Conservation (phyloP, 2,888 invertebrate species). For the Protodeltote pygarga region DNA sequence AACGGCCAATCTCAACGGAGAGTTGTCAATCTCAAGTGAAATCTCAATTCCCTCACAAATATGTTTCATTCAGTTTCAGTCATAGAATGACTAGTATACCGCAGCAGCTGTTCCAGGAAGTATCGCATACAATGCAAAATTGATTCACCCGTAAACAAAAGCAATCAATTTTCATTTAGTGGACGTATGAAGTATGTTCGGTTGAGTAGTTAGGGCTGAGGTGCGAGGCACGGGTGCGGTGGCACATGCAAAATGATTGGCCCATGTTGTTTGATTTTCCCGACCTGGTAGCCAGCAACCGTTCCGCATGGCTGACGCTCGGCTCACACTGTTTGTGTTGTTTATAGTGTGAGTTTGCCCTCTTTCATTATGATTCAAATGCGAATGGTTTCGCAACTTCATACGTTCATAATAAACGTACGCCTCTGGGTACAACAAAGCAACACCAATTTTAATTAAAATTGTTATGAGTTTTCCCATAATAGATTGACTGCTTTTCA, state of each 20-base stretch:
- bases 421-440: too few relatives aligned
- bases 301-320: slow-evolving; percentile 60
- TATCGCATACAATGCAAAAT: slow-evolving; percentile 6
- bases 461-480: too few relatives aligned
- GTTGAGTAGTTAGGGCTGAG: slow-evolving; percentile 55
- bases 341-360: slow-evolving; percentile 46
- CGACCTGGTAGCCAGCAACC: slow-evolving; percentile 65
- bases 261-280: slow-evolving; percentile 77
- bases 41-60: too few relatives aligned
- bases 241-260: slow-evolving; percentile 68
- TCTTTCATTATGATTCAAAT: slow-evolving; percentile 46
- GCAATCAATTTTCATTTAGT: slow-evolving; percentile 49
- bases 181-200: slow-evolving; percentile 45
- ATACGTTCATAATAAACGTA: not conserved
- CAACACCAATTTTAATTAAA: too few relatives aligned
- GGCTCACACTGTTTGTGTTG: slow-evolving; percentile 48
- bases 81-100: not conserved
- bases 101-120: not conserved
- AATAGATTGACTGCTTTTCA: too few relatives aligned
- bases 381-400: slow-evolving; percentile 17
- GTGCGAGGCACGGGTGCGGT: slow-evolving; percentile 46
- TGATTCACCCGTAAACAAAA: slow-evolving; percentile 33
- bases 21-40: too few relatives aligned
- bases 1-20: too few relatives aligned
- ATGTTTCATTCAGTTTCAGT: not conserved